A percentile compares a stretch with the other conserved stretches of the same genome.
Conservation (phyloP, 2,113 vertebrate species). For the Periophthalmus modestus region DNA sequence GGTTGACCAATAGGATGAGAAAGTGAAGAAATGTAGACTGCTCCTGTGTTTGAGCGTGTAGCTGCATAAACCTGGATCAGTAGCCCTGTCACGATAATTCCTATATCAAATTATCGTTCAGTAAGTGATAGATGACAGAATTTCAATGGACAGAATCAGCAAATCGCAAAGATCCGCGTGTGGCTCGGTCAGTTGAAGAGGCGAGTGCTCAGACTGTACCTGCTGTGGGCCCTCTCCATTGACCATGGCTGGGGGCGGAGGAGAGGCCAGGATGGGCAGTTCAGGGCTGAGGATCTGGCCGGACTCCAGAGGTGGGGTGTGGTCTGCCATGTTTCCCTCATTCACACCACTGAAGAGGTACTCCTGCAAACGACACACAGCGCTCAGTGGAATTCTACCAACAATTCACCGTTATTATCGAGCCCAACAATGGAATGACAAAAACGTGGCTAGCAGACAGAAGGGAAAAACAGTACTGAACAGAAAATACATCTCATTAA, state of each 20-base stretch:
- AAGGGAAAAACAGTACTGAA: neutral
- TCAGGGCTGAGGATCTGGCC: constrained; percentile 91
- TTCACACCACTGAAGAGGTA: constrained; percentile 79
- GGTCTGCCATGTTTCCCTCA: constrained; percentile 94
- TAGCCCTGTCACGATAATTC: no score
- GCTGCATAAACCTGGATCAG: no score
- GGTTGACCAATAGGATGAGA: no score
- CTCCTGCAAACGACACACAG: constrained; percentile 58
- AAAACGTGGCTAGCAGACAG: neutral
- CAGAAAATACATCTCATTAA: neutral
- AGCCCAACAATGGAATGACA: neutral
- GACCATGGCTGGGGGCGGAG: constrained; percentile 86
- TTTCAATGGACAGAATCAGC: no score
- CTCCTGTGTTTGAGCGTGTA: no score
- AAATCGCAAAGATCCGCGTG: no score
- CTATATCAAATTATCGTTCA: no score
- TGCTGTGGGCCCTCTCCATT: constrained; percentile 95
- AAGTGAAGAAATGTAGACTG: no score
- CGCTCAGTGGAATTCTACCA: constrained; percentile 16
- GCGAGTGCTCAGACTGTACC: constrained; percentile 70
- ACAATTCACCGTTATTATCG: neutral
- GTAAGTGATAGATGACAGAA: no score
- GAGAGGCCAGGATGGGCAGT: constrained; percentile 85
- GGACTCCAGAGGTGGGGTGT: constrained; percentile 91
- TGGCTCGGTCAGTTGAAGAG: neutral